Evolutionary conservation across 2,797 vertebrate species (phyloP), one percentile per base, ranked within the genome.

Genomic region (Bovichtus variegatus): DNA sequence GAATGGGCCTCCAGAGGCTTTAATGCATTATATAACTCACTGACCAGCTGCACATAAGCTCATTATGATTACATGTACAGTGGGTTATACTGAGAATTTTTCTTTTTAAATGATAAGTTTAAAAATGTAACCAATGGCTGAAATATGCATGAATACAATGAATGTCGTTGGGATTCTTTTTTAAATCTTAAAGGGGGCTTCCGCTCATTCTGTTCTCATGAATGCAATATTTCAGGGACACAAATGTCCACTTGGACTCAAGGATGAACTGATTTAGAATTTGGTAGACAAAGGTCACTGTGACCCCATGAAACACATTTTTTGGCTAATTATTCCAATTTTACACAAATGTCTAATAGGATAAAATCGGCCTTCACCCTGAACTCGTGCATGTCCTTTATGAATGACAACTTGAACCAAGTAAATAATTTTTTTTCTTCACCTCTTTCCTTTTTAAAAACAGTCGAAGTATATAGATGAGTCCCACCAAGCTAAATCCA

Each of bases 341-440:
- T n/a, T n/a, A n/a, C n/a, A n/a, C n/a, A n/a, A n/a, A n/a, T n/a
- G n/a, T n/a, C n/a, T n/a, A n/a, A n/a, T n/a, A n/a, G n/a, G n/a
- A n/a, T n/a, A n/a, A n/a, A n/a, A n/a, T n/a, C n/a, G n/a, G n/a
- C n/a, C n/a, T n/a, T n/a, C 31, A 34, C 6, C 25, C 51, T 67
- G 29, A 36, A 62, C 44, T 69, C 29, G 65, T 8, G 8, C 50
- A 2, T 19, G 41, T 50, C 25, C 47, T 74, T 59, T 54, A 46
- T 29, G 47, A 62, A 5, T 54, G 23, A 62, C 4, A 50, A 38
- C 25, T 59, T 27, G 4, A 13, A 12, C 25, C 11, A 41, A 36
- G n/a, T 18, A 16, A 53, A 55, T 65, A 4, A 43, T 49, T 31
- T 34, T 46, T n/a, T 59, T 40, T 59, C 25, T 43, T 25, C 34